Conservation (phyloP, 1,140 invertebrate species). For the Amphibalanus amphitrite region DNA sequence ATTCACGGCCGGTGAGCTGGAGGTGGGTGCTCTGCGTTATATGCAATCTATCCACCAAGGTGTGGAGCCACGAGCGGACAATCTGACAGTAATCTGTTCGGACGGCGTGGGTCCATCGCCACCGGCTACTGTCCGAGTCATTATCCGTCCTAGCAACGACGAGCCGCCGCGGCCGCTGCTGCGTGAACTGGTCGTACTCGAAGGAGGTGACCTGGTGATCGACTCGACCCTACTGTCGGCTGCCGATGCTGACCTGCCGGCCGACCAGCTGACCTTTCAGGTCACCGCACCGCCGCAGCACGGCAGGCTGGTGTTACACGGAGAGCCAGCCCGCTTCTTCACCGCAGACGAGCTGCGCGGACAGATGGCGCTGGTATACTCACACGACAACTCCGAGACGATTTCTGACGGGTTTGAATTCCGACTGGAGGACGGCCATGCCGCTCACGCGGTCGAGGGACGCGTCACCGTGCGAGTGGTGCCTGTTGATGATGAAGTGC, state of each 20-base stretch:
- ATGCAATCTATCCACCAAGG: constrained; percentile 29
- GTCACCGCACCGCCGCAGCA: constrained; percentile 25
- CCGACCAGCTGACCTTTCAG: constrained; percentile 24
- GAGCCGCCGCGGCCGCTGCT: constrained; percentile 27
- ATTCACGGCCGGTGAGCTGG: constrained; percentile 24
- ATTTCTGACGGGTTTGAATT: constrained; percentile 25
- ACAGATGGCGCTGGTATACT: constrained; percentile 27
- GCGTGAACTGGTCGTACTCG: constrained; percentile 27
- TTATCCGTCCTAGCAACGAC: constrained; percentile 28
- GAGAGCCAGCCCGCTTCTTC: constrained; percentile 21
- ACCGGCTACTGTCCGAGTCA: constrained; percentile 21
- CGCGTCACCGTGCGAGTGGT: constrained; percentile 25
- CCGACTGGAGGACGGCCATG: constrained; percentile 25
- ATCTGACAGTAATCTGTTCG: constrained; percentile 25
- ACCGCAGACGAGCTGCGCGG: constrained; percentile 24
- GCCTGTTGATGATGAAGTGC: constrained; percentile 30
- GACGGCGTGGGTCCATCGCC: constrained; percentile 26
- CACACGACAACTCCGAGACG: constrained; percentile 29
- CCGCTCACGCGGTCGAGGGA: constrained; percentile 23
- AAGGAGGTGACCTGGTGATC: constrained; percentile 28
- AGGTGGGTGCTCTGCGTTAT: constrained; percentile 25
- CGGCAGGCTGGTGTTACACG: constrained; percentile 25
- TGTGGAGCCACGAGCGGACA: constrained; percentile 26
- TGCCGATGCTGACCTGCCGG: constrained; percentile 27
- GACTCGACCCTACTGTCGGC: constrained; percentile 28